phyloP scores from a whole-genome alignment of 2,113 vertebrate species.

The Eurystomus gularis region DNA sequence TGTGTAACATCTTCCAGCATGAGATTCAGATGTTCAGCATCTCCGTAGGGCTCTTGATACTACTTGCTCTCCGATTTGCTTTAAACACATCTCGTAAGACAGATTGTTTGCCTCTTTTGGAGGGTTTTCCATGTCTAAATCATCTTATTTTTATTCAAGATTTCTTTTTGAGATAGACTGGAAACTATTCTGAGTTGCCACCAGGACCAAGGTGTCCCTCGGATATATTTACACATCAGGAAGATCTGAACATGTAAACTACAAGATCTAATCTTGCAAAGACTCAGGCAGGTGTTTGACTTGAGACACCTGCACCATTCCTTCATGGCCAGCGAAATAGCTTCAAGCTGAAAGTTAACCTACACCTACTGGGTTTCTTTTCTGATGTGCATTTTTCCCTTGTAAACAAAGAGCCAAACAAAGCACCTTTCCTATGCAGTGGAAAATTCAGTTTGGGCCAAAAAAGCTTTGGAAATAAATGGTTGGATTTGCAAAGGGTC shows the following conservation, averaged over 20 bases:
- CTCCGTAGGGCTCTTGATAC: not conserved
- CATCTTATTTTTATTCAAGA: not conserved
- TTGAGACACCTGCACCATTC: not conserved
- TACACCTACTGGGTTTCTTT: not conserved
- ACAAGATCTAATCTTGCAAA: not conserved
- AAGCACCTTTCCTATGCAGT: not conserved
- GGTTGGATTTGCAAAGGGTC: not conserved
- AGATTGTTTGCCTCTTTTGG: not conserved
- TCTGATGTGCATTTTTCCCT: not conserved
- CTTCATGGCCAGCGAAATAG: not conserved
- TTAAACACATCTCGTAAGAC: not conserved
- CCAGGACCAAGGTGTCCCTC: not conserved
- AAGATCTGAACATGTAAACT: not conserved
- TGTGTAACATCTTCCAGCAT: not conserved
- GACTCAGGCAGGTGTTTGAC: not conserved
- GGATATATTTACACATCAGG: not conserved
- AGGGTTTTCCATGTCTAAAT: not conserved
- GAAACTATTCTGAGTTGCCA: not conserved
- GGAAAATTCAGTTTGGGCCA: not conserved
- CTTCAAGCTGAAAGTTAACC: not conserved
- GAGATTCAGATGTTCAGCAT: not conserved
- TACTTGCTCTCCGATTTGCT: not conserved
- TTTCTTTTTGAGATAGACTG: not conserved
- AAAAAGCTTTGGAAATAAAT: not conserved
- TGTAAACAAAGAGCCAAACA: not conserved